Conservation (phyloP, 1,140 invertebrate species). For the Latrodectus geometricus region DNA sequence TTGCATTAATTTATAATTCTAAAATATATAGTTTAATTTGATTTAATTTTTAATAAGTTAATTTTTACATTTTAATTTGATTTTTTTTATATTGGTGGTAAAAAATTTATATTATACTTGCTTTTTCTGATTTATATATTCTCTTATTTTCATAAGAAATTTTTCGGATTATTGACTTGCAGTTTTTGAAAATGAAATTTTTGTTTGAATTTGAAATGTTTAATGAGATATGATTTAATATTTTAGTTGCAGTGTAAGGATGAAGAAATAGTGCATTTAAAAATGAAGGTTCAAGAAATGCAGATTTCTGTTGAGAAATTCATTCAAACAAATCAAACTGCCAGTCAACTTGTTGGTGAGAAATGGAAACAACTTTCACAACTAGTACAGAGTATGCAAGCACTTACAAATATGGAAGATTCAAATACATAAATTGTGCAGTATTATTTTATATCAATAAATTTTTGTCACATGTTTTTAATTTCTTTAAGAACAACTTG, state of each 20-base stretch:
- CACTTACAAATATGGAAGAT: slow-evolving; percentile 40
- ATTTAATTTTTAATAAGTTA: too few relatives aligned
- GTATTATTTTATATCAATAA: background rate
- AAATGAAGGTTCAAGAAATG: slow-evolving; percentile 57
- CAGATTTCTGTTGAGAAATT: slow-evolving; percentile 58
- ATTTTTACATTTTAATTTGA: too few relatives aligned
- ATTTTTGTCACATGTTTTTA: too few relatives aligned
- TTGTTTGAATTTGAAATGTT: background rate
- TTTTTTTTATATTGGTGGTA: too few relatives aligned
- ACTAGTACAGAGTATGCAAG: slow-evolving; percentile 45
- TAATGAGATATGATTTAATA: background rate
- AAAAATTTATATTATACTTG: too few relatives aligned
- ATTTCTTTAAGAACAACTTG: too few relatives aligned
- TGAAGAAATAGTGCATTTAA: slow-evolving; percentile 34
- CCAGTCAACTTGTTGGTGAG: slow-evolving; percentile 40
- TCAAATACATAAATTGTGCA: background rate
- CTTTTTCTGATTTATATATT: too few relatives aligned
- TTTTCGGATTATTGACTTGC: too few relatives aligned
- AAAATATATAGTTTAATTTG: too few relatives aligned
- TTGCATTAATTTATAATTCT: too few relatives aligned
- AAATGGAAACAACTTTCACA: slow-evolving; percentile 50
- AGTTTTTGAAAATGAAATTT: too few relatives aligned
- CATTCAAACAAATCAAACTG: slow-evolving; percentile 41
- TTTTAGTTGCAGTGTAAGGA: slow-evolving; percentile 29
- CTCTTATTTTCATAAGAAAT: too few relatives aligned